Base-by-base conservation (phyloP, 2,113 vertebrate species). In the Eudorcas thomsonii region DNA sequence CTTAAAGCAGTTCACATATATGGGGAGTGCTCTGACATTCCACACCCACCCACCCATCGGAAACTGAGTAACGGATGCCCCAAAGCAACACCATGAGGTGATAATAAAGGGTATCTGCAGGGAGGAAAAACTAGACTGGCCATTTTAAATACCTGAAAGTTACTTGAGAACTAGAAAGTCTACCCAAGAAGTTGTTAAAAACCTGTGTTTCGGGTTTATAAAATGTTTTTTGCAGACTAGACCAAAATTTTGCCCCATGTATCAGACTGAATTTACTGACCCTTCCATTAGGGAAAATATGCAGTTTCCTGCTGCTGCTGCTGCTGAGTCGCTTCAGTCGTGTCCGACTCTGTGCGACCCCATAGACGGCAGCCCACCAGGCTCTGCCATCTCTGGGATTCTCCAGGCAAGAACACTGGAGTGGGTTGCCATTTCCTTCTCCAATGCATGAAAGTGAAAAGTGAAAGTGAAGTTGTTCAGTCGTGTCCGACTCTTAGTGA, bases 351-450 rank as follows among this genome's bases (percentile, higher is more conserved):
- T 59, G 25, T 59, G 57, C 0, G 2, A 60, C 59, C 59, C 59
- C 59, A 62, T 3, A 15, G 28, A 62, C 28, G 0, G 59, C 59
- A 62, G 59, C 28, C 28, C 28, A 62, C 59, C 59, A 30, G 59
- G 28, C 59, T 30, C 6, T 2, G 2, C 59, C 5, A 0, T 30
- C 12, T 6, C 26, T 6, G 12, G 12, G 59, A 60, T 28, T 60
- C 26, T 60, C 26, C 59, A 28, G 26, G 59, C 59, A 30, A 60
- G 59, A 28, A 60, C 59, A 60, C 59, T 60, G 59, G 59, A 60
- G 26, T 28, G 59, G 26, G 5, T 60, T 60, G 59, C 12, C 26
- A 28, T 60, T 60, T 60, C 59, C 12, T 14, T 60, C 12, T 28
- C 59, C 59, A 28, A 60, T 28, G 59, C 59, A 30, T 30, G 59